These are phyloP conservation scores for Ormyrus nitidulus DNA, from an alignment of 2,888 invertebrate genomes.

Conservation along the genomic window DNA sequence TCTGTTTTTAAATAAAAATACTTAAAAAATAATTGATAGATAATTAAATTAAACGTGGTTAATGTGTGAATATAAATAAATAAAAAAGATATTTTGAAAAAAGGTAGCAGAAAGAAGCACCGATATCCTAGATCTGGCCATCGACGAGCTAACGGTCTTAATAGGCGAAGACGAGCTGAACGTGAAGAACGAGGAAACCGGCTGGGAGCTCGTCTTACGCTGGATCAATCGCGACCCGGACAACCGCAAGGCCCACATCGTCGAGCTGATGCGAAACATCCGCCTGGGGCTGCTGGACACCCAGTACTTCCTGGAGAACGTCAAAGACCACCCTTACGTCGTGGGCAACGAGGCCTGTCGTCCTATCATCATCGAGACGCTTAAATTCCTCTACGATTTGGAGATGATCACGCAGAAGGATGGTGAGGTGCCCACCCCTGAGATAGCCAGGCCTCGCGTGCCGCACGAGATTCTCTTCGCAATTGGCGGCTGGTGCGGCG, in stretches of 20 bases:
- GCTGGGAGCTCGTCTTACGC: slow-evolving; percentile 89
- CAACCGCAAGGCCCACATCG: slow-evolving; percentile 84
- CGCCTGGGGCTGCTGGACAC: slow-evolving; percentile 90
- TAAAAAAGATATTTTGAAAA: too few relatives aligned
- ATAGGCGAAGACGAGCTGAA: slow-evolving; percentile 90
- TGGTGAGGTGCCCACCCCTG: slow-evolving; percentile 90
- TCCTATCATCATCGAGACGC: slow-evolving; percentile 92
- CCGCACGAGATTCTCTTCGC: slow-evolving; percentile 94
- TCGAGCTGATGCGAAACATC: slow-evolving; percentile 87
- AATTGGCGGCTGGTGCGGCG: slow-evolving; percentile 86
- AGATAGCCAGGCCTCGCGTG: slow-evolving; percentile 88
- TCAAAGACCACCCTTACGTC: slow-evolving; percentile 92
- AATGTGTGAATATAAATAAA: too few relatives aligned
- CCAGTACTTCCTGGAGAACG: slow-evolving; percentile 92
- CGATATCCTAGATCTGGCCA: slow-evolving; percentile 84
- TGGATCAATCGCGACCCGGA: slow-evolving; percentile 91
- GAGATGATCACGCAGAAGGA: slow-evolving; percentile 90
- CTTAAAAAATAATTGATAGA: too few relatives aligned
- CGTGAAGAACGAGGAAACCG: slow-evolving; percentile 90
- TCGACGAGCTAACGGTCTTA: slow-evolving; percentile 85
- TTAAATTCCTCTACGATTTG: slow-evolving; percentile 93
- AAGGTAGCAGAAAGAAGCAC: slow-evolving; percentile 83
- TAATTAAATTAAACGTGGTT: too few relatives aligned
- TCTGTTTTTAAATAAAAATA: too few relatives aligned
- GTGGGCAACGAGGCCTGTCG: slow-evolving; percentile 88